A percentile compares a stretch with the other conserved stretches of the same genome.
These are phyloP conservation scores for Propithecus deckenii DNA, from an alignment of 2,797 vertebrate species.

Conservation along the genomic window DNA sequence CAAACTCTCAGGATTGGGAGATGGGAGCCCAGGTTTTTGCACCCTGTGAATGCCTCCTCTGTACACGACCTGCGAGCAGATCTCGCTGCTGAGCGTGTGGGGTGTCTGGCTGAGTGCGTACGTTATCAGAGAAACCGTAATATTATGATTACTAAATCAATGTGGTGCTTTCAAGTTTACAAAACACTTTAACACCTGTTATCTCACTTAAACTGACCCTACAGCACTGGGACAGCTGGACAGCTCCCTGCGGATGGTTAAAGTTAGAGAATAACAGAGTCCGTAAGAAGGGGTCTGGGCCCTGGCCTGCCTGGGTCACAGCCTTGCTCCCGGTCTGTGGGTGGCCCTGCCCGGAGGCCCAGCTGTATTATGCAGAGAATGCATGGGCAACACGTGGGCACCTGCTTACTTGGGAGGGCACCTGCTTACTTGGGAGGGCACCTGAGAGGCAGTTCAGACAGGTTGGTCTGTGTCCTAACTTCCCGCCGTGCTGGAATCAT, in stretches of 20 bases:
- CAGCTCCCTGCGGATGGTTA: neutral
- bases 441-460: neutral
- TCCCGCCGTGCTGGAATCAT: neutral
- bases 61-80: neutral
- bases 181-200: neutral
- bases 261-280: neutral
- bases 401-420: neutral
- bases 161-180: neutral
- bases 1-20: neutral
- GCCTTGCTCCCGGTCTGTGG: neutral
- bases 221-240: neutral
- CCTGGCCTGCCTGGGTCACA: neutral
- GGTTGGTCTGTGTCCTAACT: neutral
- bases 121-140: neutral
- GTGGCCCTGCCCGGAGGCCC: neutral
- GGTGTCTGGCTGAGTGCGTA: neutral
- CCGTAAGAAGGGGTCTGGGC: neutral
- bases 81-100: neutral
- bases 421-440: neutral
- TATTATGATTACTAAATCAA: neutral
- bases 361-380: neutral
- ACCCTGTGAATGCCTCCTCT: neutral
- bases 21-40: neutral
- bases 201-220: neutral
- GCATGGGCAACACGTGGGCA: fast-evolving